These are phyloP conservation scores for Proterorhinus semilunaris DNA, from an alignment of 2,113 vertebrate genomes.

Conservation along the genomic window DNA sequence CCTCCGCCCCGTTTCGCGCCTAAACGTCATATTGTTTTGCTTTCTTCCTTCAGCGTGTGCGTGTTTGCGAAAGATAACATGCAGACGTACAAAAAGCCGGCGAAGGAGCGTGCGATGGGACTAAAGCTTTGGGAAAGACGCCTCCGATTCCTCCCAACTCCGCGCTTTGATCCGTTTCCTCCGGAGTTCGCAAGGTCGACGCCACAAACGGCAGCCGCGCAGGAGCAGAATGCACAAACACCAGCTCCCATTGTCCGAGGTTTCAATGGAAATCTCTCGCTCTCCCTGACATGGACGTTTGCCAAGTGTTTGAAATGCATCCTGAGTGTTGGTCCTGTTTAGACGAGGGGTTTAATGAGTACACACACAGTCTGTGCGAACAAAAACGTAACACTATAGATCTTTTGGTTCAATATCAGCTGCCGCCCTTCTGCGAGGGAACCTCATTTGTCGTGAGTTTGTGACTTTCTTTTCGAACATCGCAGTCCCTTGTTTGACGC, in stretches of 20 bases:
- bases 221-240: slow-evolving; percentile 8
- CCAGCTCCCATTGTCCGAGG: background rate
- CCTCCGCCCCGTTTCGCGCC: slow-evolving; percentile 32
- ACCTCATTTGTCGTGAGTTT: no score
- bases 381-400: no score
- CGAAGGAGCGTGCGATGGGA: slow-evolving; percentile 37
- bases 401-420: no score
- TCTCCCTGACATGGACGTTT: background rate
- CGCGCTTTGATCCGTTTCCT: slow-evolving; percentile 34
- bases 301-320: background rate
- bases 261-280: background rate
- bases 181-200: slow-evolving; percentile 43
- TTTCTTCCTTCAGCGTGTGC: slow-evolving; percentile 8
- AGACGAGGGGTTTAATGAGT: background rate
- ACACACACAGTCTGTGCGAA: background rate
- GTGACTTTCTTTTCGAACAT: no score
- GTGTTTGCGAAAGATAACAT: slow-evolving; percentile 44
- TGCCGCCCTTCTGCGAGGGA: no score
- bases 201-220: slow-evolving; percentile 16
- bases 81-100: slow-evolving; percentile 35
- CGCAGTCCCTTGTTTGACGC: no score
- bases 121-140: slow-evolving; percentile 32
- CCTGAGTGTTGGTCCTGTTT: background rate
- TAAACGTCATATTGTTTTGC: slow-evolving; percentile 24
- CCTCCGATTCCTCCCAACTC: slow-evolving; percentile 19